Evolutionary conservation across 2,888 invertebrate genomes (phyloP).

Genomic region (Electrophaes corylata): DNA sequence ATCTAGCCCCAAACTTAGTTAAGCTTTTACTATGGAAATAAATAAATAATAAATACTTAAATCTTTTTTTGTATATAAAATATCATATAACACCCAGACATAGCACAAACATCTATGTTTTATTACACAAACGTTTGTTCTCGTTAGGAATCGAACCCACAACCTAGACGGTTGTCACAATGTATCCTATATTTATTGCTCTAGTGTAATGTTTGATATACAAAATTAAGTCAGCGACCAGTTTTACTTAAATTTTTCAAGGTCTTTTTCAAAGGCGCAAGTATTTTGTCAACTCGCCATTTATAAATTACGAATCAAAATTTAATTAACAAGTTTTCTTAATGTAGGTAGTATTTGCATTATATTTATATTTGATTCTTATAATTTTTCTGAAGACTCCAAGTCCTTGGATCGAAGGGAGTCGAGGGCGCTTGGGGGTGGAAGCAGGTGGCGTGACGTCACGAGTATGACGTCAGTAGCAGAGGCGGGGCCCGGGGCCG

Average conservation of each 20-base stretch:
- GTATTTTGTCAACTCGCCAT: not conserved
- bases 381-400: slow-evolving; percentile 54
- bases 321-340: slow-evolving; percentile 27
- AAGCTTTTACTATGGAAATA: no score
- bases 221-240: not conserved
- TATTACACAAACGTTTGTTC: no score
- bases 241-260: not conserved
- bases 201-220: not conserved
- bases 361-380: slow-evolving; percentile 48
- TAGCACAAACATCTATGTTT: no score
- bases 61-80: no score
- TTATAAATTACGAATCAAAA: slow-evolving; percentile 14
- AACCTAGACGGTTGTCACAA: no score
- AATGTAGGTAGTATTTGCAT: slow-evolving; percentile 41
- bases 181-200: not conserved
- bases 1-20: no score
- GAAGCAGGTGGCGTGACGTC: slow-evolving; percentile 73
- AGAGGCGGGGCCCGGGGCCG: slow-evolving; percentile 68
- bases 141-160: no score
- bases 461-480: slow-evolving; percentile 70
- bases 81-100: no score
- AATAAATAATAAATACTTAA: no score
- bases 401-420: slow-evolving; percentile 51
- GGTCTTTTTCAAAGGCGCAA: not conserved
- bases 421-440: slow-evolving; percentile 44